Evolutionary conservation across 2,113 vertebrate species (phyloP), one percentile per base, ranked within the genome.

Genomic region (Hepsetus odoe): DNA sequence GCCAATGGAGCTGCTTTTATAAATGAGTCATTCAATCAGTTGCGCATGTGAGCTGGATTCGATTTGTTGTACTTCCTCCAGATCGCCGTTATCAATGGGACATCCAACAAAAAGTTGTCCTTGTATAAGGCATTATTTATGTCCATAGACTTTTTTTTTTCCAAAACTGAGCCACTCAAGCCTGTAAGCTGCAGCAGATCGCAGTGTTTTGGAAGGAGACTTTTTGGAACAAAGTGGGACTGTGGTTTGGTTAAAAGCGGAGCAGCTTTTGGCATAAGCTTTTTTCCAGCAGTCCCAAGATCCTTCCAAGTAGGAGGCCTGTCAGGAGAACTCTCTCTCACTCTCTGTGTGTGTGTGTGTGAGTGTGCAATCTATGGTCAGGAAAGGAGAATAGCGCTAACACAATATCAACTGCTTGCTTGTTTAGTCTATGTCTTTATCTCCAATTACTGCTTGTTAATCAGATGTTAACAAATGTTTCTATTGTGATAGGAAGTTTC

Each of bases 261-360:
- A 53, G 24, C 38, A 18, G 64, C 24, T 74, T 80, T 80, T 35
- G 28, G 32, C 28, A 40, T 72, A 44, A 74, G 16, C 24, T 40
- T 72, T 80, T 81, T 72, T 75, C 72, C 79, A 83, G 79, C 79
- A 71, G 72, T 82, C 77, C 66, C 58, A 44, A 16, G 44, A 76
- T 24, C 70, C 64, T 44, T 30, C 28, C 28, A 8, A 55, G 10
- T 35, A 44, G 6, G 53, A 12, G 58, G 8, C 40, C 49, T 65
- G 64, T 81, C 76, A 81, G 76, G 55, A 71, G 51, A 76, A 65
- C 42, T 24, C 51, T 59, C 35, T 38, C 4, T 38, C 4, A 5
- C 4, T 38, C 4, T 38, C 4, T 38, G 35, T 38, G 35, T 38
- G 35, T 38, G 35, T 38, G 35, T 38, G 35, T 38, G 35, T 38